phyloP scores from a whole-genome alignment of 2,113 vertebrate species.

The Hemibagrus wyckioides region DNA sequence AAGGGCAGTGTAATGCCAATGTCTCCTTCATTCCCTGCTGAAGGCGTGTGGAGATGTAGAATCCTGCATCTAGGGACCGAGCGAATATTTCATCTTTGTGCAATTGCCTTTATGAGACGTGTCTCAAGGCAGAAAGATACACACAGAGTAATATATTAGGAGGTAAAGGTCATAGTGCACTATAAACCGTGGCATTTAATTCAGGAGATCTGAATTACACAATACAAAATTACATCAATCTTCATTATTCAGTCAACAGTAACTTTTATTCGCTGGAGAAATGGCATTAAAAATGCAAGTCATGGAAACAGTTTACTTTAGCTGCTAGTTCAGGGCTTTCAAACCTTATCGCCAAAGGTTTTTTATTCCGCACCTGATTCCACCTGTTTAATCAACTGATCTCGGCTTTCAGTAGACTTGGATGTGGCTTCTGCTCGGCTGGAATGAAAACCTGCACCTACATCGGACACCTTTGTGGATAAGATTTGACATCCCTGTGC shows the following conservation, averaged over 20 bases:
- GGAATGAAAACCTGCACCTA: too few species aligned
- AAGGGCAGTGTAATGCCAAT: constrained; percentile 36
- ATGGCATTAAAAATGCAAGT: not conserved
- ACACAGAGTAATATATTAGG: not conserved
- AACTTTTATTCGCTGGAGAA: not conserved
- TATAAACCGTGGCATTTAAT: not conserved
- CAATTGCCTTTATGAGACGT: constrained; percentile 28
- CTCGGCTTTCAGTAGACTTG: too few species aligned
- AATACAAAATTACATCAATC: not conserved
- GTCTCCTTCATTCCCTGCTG: not conserved
- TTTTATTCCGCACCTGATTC: too few species aligned
- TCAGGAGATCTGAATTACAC: not conserved
- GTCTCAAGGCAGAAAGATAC: constrained; percentile 5
- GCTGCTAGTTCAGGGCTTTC: not conserved
- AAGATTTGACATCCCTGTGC: too few species aligned
- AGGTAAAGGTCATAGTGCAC: not conserved
- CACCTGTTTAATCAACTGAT: too few species aligned
- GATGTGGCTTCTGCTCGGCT: too few species aligned
- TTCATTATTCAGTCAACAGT: not conserved
- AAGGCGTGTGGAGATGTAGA: not conserved
- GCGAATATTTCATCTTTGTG: constrained; percentile 46
- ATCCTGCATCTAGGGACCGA: constrained; percentile 27
- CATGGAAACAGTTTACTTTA: not conserved
- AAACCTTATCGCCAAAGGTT: too few species aligned
- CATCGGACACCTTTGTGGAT: too few species aligned